These are phyloP conservation scores for Mesocentrotus franciscanus DNA, from an alignment of 53 echinoderm and acorn worm species.

Conservation along the genomic window DNA sequence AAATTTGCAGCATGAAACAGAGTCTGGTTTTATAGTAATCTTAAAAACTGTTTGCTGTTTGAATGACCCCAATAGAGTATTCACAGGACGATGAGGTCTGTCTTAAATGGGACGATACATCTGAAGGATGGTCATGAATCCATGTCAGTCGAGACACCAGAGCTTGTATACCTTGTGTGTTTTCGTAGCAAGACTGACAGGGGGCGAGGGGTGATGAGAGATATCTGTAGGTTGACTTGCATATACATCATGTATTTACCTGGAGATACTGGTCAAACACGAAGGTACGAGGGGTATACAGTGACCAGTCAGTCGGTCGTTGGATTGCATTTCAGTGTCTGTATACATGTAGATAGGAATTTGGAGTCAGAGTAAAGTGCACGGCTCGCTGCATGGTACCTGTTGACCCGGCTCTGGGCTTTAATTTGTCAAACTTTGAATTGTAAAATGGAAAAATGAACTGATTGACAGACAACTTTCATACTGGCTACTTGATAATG, in stretches of 20 bases:
- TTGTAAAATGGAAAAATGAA: too few relatives aligned
- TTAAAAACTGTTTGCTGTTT: too few relatives aligned
- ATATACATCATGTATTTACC: not conserved
- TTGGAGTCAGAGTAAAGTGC: not conserved
- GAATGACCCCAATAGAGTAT: not conserved
- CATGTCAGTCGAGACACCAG: not conserved
- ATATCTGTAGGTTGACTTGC: not conserved
- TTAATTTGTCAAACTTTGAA: too few relatives aligned
- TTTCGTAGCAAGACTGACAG: not conserved
- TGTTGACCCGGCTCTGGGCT: too few relatives aligned
- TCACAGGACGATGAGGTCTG: not conserved
- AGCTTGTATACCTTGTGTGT: not conserved
- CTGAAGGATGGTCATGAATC: not conserved
- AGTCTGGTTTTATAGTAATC: too few relatives aligned
- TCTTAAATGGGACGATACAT: not conserved
- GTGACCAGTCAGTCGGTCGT: not conserved
- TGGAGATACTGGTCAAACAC: not conserved
- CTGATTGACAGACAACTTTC: too few relatives aligned
- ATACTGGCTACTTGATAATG: too few relatives aligned
- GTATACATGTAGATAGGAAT: not conserved
- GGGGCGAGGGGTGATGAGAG: not conserved
- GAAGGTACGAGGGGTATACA: not conserved
- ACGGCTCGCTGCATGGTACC: too few relatives aligned
- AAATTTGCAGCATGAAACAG: too few relatives aligned
- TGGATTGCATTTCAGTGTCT: not conserved